A percentile compares a stretch with the other conserved stretches of the same genome.
Conservation (phyloP, 2,797 vertebrate species). For the Holocentrus rufus region DNA sequence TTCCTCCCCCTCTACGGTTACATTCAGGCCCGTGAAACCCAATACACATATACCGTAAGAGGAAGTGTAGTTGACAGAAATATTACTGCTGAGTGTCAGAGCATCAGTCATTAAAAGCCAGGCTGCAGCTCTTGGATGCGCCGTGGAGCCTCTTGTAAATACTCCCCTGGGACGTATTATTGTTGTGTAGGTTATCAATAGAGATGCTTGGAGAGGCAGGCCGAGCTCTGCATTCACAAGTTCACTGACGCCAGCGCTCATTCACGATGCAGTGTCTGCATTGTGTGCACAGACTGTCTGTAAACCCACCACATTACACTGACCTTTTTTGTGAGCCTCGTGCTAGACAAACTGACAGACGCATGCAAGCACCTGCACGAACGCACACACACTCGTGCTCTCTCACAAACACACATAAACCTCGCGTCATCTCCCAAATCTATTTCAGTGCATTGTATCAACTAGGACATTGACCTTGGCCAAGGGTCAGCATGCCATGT, state of each 20-base stretch:
- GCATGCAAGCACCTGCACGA: not conserved
- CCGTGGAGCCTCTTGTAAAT: not conserved
- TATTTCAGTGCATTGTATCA: conserved; percentile 9
- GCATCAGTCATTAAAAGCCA: conserved; percentile 7
- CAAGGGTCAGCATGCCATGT: conserved; percentile 51
- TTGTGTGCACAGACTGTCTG: conserved; percentile 19
- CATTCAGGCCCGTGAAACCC: conserved; percentile 59
- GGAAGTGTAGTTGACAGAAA: conserved; percentile 54
- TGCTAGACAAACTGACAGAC: conserved; percentile 10
- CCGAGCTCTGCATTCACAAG: not conserved
- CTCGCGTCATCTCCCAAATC: conserved; percentile 28
- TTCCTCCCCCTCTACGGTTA: conserved; percentile 53
- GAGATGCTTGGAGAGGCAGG: not conserved
- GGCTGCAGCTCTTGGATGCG: not conserved
- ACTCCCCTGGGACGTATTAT: conserved; percentile 7
- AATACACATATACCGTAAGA: conserved; percentile 47
- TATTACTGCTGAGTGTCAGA: conserved; percentile 28
- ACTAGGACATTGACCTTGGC: conserved; percentile 38
- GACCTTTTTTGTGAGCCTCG: conserved; percentile 32
- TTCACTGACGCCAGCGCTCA: conserved; percentile 8
- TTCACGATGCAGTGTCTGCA: conserved; percentile 17
- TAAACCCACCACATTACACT: conserved; percentile 10
- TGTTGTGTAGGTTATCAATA: not conserved
- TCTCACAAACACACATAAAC: conserved; percentile 1
- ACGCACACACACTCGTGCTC: not conserved